Conservation (phyloP, 2,888 invertebrate species). For the Rhyacophila evoluta region DNA sequence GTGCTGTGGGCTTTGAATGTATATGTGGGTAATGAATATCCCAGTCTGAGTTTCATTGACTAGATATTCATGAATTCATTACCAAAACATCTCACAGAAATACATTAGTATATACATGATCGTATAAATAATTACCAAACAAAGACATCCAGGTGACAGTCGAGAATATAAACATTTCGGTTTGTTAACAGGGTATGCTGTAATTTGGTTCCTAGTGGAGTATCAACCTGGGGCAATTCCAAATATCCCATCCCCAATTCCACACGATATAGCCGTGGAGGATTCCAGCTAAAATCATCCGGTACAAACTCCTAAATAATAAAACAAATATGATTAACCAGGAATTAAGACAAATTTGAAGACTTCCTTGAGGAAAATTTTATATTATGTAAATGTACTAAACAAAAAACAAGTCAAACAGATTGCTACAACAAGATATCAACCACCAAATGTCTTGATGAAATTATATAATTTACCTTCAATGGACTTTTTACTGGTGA, state of each 20-base stretch:
- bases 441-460: too few relatives aligned
- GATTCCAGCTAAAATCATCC: conserved; percentile 73
- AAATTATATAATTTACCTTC: background rate
- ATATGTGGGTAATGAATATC: too few relatives aligned
- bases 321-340: background rate
- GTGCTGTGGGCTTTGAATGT: too few relatives aligned
- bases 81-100: too few relatives aligned
- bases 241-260: conserved; percentile 98
- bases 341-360: too few relatives aligned
- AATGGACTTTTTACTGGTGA: conserved; percentile 59
- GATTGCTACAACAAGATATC: too few relatives aligned
- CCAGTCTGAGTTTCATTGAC: too few relatives aligned
- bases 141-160: conserved; percentile 93
- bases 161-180: conserved; percentile 95
- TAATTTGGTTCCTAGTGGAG: conserved; percentile 78
- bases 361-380: too few relatives aligned
- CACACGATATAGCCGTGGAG: conserved; percentile 91
- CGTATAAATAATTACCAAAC: conserved; percentile 86
- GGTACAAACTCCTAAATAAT: conserved; percentile 79
- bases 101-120: too few relatives aligned
- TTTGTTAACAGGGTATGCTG: conserved; percentile 84
- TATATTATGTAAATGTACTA: too few relatives aligned
- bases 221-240: conserved; percentile 93
- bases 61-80: too few relatives aligned
- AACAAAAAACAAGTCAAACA: too few relatives aligned